A percentile compares a stretch with the other conserved stretches of the same genome.
These are phyloP conservation scores for Drosophila multiciliata DNA, from an alignment of 2,888 invertebrate genomes.

Conservation along the genomic window DNA sequence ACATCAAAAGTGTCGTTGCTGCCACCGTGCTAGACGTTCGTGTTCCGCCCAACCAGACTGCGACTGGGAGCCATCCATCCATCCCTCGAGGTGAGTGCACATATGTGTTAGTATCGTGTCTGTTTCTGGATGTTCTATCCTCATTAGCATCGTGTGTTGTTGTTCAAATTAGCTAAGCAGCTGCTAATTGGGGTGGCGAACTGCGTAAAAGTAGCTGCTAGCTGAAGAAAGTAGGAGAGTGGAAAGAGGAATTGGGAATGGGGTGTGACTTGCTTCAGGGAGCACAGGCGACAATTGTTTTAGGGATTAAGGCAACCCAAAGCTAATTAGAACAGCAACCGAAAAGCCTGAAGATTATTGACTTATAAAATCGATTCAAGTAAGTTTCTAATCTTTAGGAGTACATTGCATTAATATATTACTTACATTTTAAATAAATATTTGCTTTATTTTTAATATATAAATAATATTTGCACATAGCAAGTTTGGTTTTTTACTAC, in stretches of 20 bases:
- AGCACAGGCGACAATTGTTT: constrained; percentile 2
- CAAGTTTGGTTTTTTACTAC: too few species aligned
- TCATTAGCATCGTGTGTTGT: constrained; percentile 43
- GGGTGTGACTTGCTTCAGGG: background rate
- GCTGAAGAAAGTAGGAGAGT: background rate
- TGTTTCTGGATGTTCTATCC: constrained; percentile 22
- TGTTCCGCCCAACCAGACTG: constrained; percentile 20
- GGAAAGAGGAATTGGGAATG: background rate
- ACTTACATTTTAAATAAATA: background rate
- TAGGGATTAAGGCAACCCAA: constrained; percentile 6
- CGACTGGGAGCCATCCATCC: constrained; percentile 18
- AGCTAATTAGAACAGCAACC: constrained; percentile 16
- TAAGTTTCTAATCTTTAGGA: background rate
- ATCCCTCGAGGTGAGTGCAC: constrained; percentile 42
- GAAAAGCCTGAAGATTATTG: constrained; percentile 11
- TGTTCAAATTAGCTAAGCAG: constrained; percentile 58
- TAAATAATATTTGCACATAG: background rate
- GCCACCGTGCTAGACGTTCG: constrained; percentile 26
- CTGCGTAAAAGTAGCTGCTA: constrained; percentile 44
- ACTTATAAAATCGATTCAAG: constrained; percentile 2
- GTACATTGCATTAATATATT: background rate
- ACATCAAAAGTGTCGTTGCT: constrained; percentile 32
- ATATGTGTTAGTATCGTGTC: background rate
- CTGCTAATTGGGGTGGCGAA: constrained; percentile 63
- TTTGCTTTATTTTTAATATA: background rate